Base-by-base conservation (phyloP, 1,140 invertebrate genomes). In the Lineus longissimus region DNA sequence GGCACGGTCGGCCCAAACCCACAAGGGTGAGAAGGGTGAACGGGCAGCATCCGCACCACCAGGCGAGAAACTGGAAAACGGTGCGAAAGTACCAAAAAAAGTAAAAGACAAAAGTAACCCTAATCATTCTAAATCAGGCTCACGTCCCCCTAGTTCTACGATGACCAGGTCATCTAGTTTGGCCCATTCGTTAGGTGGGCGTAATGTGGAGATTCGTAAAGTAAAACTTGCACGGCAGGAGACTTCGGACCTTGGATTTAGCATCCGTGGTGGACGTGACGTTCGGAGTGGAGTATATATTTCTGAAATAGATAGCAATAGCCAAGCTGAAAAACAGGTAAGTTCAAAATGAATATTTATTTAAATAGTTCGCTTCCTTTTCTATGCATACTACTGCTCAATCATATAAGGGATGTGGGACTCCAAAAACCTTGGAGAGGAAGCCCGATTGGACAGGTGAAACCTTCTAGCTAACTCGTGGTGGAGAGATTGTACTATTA, bases 261-360 rank as follows among this genome's bases (percentile, higher is more conserved):
- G 47, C n/a, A 51, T 51, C n/a, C 47, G 47, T 23, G 47, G 47
- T 27, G 47, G 47, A 23, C n/a, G 25, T 6, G 47, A 51, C 9
- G 47, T 51, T 9, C 47, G 47, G 4, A 23, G 19, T 51, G 47
- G 47, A 51, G 25, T 51, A 23, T 51, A 51, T 51, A 27, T 51
- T 27, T 51, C 47, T 27, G 47, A 51, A 19, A n/a, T 51, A 27
- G 47, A 51, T 51, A n/a, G 4, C 9, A 27, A n/a, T 51, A 27
- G 47, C 19, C 47, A 51, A 51, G 47, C 47, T 23, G 47, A 51
- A n/a, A 51, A 51, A 51, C 47, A 51, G 25, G 47, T 51, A 51
- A 51, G 47, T 7, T 6, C 6, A 23, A 36, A 36, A 7, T 15
- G n/a, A n/a, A n/a, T n/a, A n/a, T n/a, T n/a, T n/a, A n/a, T n/a